Percentiles rank a stretch among this genome's conserved stretches.
phyloP scores from a whole-genome alignment of 1,140 invertebrate species.

The Planococcus citri region DNA sequence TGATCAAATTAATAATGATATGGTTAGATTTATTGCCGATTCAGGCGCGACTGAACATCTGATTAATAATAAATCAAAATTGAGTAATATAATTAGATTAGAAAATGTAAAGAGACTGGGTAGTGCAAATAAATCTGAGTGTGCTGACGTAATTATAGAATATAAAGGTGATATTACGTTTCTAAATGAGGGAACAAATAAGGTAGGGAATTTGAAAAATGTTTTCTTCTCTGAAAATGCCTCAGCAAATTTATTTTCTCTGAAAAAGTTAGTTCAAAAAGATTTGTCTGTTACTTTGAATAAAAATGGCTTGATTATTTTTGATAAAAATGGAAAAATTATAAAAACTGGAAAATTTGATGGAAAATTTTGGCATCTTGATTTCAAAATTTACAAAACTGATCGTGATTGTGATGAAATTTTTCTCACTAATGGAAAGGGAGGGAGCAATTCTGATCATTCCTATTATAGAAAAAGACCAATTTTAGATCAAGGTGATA shows the following conservation, averaged over 20 bases:
- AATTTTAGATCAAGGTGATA: no score
- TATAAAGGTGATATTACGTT: not conserved
- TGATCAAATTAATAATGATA: no score
- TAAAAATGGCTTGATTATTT: not conserved
- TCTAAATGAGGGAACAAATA: not conserved
- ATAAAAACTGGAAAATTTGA: not conserved
- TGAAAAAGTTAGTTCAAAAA: not conserved
- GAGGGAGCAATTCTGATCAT: no score
- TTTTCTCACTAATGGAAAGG: no score
- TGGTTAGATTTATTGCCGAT: not conserved
- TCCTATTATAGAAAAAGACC: no score
- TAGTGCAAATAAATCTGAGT: not conserved
- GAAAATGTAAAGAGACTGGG: not conserved
- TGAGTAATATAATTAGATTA: not conserved
- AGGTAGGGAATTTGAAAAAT: not conserved
- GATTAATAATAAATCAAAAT: not conserved
- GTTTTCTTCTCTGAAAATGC: not conserved
- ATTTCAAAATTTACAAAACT: no score
- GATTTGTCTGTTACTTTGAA: not conserved
- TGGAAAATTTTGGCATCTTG: not conserved
- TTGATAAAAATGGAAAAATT: not conserved
- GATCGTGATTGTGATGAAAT: no score
- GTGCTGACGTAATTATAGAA: not conserved
- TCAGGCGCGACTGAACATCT: not conserved
- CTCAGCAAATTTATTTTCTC: not conserved